Evolutionary conservation across 2,888 invertebrate species (phyloP), one percentile per base, ranked within the genome.

Genomic region (Omphaloscelis lunosa): DNA sequence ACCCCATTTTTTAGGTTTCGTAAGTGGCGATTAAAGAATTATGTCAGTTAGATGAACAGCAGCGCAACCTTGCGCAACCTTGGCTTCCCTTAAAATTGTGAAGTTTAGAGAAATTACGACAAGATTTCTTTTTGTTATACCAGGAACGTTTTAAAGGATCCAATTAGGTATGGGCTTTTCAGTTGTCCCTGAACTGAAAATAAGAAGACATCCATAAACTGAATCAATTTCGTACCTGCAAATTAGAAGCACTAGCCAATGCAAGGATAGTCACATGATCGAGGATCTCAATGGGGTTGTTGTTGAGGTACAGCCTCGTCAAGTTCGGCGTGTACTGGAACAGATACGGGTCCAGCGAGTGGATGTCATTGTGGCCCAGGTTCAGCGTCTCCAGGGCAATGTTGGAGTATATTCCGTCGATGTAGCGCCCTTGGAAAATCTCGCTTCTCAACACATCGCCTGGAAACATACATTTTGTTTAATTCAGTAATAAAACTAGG

Each of bases 381-480:
- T 97, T 97, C 48, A 98, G 91, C 20, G 97, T 97, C 89, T 97
- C 96, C 76, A 98, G 87, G 0, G 96, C 96, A 61, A 98, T 97
- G 69, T 97, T 97, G 81, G 97, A 96, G 92, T 97, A 98, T 34
- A 94, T 93, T 6, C 95, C 95, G 74, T 96, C 93, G 79, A 96
- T 96, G 91, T 97, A 98, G 0, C 97, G 97, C 0, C 98, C 98
- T 89, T 97, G 97, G 92, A 98, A 98, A 77, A 98, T 97, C 86
- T 98, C 97, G 34, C 97, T 96, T 68, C 97, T 95, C 59, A 98
- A 90, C 61, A 97, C 97, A 75, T 97, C 97, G n/a, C 97, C 97
- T 97, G 91, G 79, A 95, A 94, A 72, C 61, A 73, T 29, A n/a
- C 9, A 29, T 39, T 34, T 48, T 27, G 17, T 77, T 70, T 27